phyloP scores from a whole-genome alignment of 1,140 invertebrate species.

The Plodia interpunctella region DNA sequence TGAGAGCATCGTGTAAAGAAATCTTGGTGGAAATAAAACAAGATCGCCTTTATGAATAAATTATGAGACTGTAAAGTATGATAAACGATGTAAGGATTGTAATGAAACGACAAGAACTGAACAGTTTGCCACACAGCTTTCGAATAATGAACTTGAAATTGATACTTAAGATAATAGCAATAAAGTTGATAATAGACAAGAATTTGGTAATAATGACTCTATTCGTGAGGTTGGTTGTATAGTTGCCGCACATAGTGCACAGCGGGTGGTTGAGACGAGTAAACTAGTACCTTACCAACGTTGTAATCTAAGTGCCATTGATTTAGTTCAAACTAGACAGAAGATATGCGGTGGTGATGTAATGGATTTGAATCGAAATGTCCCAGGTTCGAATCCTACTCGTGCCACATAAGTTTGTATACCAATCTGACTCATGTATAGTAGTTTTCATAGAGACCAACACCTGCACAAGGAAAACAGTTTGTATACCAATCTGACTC shows the following conservation, averaged over 20 bases:
- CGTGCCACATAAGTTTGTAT: too few species aligned
- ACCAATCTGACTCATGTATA: too few species aligned
- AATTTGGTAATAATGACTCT: conserved; percentile 37
- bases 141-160: conserved; percentile 17
- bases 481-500: too few species aligned
- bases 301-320: conserved; percentile 56
- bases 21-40: conserved; percentile 63
- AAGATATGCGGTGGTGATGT: too few species aligned
- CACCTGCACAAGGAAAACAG: too few species aligned
- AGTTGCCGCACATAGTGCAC: conserved; percentile 58
- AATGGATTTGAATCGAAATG: too few species aligned
- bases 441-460: too few species aligned
- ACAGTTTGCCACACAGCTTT: conserved; percentile 39
- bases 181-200: conserved; percentile 42
- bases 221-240: conserved; percentile 46
- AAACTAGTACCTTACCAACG: conserved; percentile 68
- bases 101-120: conserved; percentile 66
- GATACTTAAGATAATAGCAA: conserved; percentile 27
- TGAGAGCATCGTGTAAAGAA: conserved; percentile 66
- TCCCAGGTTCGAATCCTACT: too few species aligned
- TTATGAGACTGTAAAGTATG: conserved; percentile 74
- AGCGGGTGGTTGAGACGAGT: conserved; percentile 63
- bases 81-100: conserved; percentile 70
- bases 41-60: conserved; percentile 67
- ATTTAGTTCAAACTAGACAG: conserved; percentile 41